phyloP scores from a whole-genome alignment of 2,888 invertebrate species.

The Brachypalpus laphriformis region DNA sequence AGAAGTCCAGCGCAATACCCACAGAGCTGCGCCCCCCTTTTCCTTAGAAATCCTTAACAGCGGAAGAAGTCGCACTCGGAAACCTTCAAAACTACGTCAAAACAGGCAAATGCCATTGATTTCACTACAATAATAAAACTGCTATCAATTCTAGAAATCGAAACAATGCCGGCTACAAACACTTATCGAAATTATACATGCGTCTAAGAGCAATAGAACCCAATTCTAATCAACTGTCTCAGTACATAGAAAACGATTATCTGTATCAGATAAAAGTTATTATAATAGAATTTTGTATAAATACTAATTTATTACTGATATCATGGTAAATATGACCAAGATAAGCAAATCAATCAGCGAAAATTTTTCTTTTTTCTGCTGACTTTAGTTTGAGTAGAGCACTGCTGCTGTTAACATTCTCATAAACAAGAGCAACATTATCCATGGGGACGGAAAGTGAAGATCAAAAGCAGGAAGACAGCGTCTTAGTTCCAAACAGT shows the following conservation, averaged over 20 bases:
- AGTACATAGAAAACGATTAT: neutral
- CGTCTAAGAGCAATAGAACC: neutral
- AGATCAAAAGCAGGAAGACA: neutral
- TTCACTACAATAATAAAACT: too few species aligned
- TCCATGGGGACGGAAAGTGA: neutral
- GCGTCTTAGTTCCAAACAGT: neutral
- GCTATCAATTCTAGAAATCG: too few species aligned
- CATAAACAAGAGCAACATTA: slow-evolving; percentile 13
- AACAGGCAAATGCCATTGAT: too few species aligned
- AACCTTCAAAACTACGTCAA: too few species aligned
- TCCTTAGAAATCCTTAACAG: too few species aligned
- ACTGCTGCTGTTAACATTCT: neutral
- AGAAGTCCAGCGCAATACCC: too few species aligned
- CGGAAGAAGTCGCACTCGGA: too few species aligned
- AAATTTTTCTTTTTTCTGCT: neutral
- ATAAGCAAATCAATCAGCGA: neutral
- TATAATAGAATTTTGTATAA: neutral
- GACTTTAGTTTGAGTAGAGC: neutral
- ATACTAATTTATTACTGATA: neutral
- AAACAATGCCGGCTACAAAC: too few species aligned
- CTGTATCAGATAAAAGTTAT: neutral
- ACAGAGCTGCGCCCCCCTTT: too few species aligned
- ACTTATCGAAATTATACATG: too few species aligned
- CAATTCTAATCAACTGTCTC: neutral
- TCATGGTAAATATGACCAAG: neutral